A percentile compares a stretch with the other conserved stretches of the same genome.
Evolutionary conservation across 1,140 invertebrate species (phyloP).

Genomic region (Helicoverpa armigera): DNA sequence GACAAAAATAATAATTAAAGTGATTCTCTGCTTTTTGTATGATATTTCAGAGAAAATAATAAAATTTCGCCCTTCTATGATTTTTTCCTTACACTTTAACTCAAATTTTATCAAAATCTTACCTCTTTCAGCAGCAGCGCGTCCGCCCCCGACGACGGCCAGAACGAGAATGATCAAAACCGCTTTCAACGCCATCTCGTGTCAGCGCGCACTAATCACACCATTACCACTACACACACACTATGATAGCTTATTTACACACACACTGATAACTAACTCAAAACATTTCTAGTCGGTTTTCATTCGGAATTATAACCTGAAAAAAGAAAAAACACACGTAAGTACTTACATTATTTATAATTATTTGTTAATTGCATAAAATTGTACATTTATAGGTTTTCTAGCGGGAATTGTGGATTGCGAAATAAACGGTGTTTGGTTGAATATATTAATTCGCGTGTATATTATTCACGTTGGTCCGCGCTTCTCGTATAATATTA

Average conservation of each 20-base stretch:
- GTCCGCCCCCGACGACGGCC: slow-evolving; percentile 41
- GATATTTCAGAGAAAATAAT: no score
- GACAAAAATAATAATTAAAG: no score
- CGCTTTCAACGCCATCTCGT: slow-evolving; percentile 52
- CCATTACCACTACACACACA: slow-evolving; percentile 41
- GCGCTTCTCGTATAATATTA: neutral
- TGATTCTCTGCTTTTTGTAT: no score
- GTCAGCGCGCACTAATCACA: slow-evolving; percentile 34
- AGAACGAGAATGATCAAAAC: slow-evolving; percentile 41
- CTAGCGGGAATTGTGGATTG: slow-evolving; percentile 6
- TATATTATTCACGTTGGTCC: slow-evolving; percentile 9
- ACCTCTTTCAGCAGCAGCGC: slow-evolving; percentile 53
- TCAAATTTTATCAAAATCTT: neutral
- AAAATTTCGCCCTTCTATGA: no score
- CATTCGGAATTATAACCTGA: slow-evolving; percentile 43
- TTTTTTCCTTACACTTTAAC: neutral
- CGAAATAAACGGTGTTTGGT: neutral
- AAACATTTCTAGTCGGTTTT: slow-evolving; percentile 45
- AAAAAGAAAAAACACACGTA: slow-evolving; percentile 11
- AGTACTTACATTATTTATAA: no score
- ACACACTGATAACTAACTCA: slow-evolving; percentile 38
- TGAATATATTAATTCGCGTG: neutral
- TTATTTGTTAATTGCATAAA: neutral
- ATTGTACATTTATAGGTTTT: neutral
- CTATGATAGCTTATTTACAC: slow-evolving; percentile 10